Evolutionary conservation across 2,113 vertebrate species (phyloP).

Genomic region (Puma concolor): DNA sequence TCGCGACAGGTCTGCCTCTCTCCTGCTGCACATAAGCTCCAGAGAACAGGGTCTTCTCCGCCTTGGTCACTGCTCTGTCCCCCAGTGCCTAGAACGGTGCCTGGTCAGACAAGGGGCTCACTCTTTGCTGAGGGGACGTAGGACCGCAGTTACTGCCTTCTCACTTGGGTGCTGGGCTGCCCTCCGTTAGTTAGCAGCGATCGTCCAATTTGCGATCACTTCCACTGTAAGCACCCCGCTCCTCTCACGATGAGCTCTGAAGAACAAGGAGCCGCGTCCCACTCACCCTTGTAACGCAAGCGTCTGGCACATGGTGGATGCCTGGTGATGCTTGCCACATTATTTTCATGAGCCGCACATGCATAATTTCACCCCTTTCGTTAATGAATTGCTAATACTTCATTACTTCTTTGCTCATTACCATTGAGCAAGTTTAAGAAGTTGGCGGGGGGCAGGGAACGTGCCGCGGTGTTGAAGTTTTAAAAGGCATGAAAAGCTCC

Average conservation of each 20-base stretch:
- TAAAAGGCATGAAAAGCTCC: not conserved
- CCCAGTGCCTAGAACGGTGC: not conserved
- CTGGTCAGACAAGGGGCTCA: not conserved
- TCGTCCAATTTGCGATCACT: not conserved
- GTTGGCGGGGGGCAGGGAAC: fast-evolving
- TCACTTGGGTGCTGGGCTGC: not conserved
- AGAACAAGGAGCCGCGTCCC: not conserved
- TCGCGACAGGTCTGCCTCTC: not conserved
- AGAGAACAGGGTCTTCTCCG: not conserved
- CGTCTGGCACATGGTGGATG: fast-evolving
- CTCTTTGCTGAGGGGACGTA: not conserved
- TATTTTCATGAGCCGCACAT: not conserved
- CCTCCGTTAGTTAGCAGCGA: not conserved
- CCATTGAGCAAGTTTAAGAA: not conserved
- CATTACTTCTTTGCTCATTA: not conserved
- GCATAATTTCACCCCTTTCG: not conserved
- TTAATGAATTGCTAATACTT: not conserved
- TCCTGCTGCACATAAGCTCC: not conserved
- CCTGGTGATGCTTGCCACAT: not conserved
- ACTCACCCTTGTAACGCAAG: too few relatives aligned
- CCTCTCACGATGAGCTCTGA: not conserved
- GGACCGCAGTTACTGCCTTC: too few relatives aligned
- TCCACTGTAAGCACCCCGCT: not conserved
- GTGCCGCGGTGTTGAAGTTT: not conserved
- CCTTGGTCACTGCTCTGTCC: not conserved